Conservation (phyloP, 2,888 invertebrate species). For the Pterostichus niger region DNA sequence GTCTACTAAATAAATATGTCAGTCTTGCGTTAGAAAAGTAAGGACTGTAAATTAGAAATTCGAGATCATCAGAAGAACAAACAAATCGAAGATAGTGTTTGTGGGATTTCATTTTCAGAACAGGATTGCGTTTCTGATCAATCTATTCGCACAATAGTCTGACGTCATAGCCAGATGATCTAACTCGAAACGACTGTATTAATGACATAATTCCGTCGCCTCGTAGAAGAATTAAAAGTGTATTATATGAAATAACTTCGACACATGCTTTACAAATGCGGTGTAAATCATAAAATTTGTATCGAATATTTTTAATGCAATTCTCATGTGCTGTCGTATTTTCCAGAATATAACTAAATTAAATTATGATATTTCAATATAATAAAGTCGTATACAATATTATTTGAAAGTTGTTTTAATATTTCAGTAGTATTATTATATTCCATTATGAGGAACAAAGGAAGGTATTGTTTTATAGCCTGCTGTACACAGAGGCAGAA, state of each 20-base stretch:
- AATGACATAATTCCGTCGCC: constrained; percentile 46
- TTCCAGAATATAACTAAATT: not conserved
- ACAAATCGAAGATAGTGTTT: constrained; percentile 17
- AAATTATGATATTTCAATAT: not conserved
- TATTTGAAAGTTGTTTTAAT: constrained; percentile 13
- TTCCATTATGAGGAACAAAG: constrained; percentile 58
- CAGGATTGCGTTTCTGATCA: constrained; percentile 53
- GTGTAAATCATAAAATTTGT: not conserved
- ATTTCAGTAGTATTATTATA: constrained; percentile 50
- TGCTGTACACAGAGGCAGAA: not conserved
- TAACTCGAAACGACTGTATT: constrained; percentile 36
- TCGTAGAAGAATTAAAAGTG: constrained; percentile 36
- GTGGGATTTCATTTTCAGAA: constrained; percentile 21
- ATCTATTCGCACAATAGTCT: constrained; percentile 34
- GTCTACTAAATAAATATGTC: not conserved
- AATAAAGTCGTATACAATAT: not conserved
- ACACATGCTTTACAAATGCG: constrained; percentile 4
- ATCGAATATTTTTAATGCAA: constrained; percentile 18
- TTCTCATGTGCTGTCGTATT: not conserved
- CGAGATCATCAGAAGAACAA: constrained; percentile 33
- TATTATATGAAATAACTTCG: constrained; percentile 28
- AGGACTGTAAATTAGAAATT: constrained; percentile 30
- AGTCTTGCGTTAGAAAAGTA: not conserved
- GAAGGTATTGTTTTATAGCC: constrained; percentile 11
- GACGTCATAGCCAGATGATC: constrained; percentile 53